These are phyloP conservation scores for Pseudopipra pipra DNA, from an alignment of 2,113 vertebrate species.

Conservation along the genomic window DNA sequence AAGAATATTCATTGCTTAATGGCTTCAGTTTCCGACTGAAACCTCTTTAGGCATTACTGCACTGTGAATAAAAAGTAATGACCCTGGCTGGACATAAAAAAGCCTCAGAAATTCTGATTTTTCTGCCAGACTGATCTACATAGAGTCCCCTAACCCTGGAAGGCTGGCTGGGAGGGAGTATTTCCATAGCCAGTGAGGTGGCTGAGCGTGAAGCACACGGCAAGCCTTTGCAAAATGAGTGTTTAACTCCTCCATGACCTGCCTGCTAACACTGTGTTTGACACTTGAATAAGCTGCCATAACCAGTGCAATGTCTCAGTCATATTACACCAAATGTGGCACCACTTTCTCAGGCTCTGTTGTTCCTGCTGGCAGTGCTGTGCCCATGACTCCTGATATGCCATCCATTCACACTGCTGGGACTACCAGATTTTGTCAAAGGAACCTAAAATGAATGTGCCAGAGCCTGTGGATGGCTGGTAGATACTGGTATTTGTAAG, in stretches of 20 bases:
- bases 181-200: neutral
- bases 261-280: neutral
- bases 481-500: neutral
- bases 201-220: neutral
- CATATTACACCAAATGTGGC: accelerated
- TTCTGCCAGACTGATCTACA: neutral
- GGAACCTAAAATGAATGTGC: neutral
- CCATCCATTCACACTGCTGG: neutral
- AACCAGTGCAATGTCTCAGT: neutral
- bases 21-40: neutral
- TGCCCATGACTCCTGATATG: accelerated
- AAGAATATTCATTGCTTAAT: neutral
- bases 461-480: neutral
- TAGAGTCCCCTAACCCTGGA: neutral
- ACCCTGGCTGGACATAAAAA: neutral
- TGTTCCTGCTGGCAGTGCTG: neutral
- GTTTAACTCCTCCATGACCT: neutral
- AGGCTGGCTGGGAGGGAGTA: neutral
- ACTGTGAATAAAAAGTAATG: neutral
- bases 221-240: neutral
- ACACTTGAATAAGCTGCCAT: neutral
- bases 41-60: neutral
- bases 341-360: accelerated
- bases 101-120: neutral
- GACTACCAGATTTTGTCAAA: neutral